Evolutionary conservation across 2,113 vertebrate species (phyloP).

Genomic region (Apus apus): DNA sequence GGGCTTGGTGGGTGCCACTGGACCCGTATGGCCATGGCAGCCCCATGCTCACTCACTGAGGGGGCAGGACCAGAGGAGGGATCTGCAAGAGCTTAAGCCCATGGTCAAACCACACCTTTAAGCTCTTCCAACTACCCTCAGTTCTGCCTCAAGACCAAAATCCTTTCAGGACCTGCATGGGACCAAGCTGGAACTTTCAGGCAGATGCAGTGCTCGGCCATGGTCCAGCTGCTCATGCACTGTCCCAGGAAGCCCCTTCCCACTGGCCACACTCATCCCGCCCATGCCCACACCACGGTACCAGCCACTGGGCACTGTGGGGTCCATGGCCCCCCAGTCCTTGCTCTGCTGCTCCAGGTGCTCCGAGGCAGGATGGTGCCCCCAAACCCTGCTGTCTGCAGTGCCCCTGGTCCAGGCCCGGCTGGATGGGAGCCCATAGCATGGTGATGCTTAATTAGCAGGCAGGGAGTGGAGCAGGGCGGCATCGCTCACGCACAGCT

Average conservation of each 20-base stretch:
- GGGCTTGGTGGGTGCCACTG: fast-evolving
- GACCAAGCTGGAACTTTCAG: not conserved
- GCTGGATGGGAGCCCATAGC: not conserved
- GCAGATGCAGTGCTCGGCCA: fast-evolving
- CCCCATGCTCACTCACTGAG: fast-evolving
- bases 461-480: conserved; percentile 47
- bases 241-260: not conserved
- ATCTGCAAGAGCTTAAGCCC: not conserved
- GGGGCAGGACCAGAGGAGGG: not conserved
- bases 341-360: fast-evolving
- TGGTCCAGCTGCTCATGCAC: fast-evolving
- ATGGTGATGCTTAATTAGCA: conserved; percentile 20
- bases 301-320: fast-evolving
- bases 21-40: fast-evolving
- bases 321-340: fast-evolving
- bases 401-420: fast-evolving
- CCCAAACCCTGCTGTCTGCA: fast-evolving
- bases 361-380: not conserved
- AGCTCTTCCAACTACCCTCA: not conserved
- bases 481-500: conserved; percentile 34
- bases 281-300: not conserved
- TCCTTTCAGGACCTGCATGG: not conserved
- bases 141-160: not conserved
- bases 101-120: not conserved
- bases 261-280: not conserved